These are phyloP conservation scores for Rachycentron canadum DNA, from an alignment of 2,797 vertebrate species.

Conservation along the genomic window DNA sequence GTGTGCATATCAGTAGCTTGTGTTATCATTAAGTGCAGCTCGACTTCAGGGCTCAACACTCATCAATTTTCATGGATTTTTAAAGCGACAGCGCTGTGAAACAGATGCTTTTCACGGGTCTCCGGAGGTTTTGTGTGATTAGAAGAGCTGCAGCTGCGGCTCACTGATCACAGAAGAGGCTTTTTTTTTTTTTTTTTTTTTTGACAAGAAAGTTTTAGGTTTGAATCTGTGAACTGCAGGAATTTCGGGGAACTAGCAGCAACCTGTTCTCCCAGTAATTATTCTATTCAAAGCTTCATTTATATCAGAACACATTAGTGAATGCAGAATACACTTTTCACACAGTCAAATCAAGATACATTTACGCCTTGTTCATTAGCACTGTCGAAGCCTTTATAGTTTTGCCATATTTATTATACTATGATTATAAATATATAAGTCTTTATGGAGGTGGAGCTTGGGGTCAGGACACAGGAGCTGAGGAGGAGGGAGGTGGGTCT, in stretches of 20 bases:
- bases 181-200: background rate
- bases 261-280: background rate
- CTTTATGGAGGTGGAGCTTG: background rate
- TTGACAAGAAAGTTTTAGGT: background rate
- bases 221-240: background rate
- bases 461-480: no score
- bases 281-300: background rate
- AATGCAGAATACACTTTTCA: no score
- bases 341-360: background rate
- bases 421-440: no score
- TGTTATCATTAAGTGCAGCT: slow-evolving; percentile 44
- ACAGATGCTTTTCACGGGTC: slow-evolving; percentile 5
- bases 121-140: slow-evolving; percentile 16
- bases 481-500: no score
- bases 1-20: slow-evolving; percentile 37
- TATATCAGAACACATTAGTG: background rate
- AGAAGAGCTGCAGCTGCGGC: background rate
- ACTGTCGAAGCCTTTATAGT: no score
- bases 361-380: background rate
- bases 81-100: slow-evolving; percentile 28
- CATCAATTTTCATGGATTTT: slow-evolving; percentile 52
- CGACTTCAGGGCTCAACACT: slow-evolving; percentile 37
- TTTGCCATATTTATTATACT: no score
- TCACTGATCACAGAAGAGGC: background rate
- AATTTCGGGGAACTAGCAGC: background rate